These are phyloP conservation scores for Magallana nippona DNA, from an alignment of 2,888 invertebrate genomes.

Conservation along the genomic window DNA sequence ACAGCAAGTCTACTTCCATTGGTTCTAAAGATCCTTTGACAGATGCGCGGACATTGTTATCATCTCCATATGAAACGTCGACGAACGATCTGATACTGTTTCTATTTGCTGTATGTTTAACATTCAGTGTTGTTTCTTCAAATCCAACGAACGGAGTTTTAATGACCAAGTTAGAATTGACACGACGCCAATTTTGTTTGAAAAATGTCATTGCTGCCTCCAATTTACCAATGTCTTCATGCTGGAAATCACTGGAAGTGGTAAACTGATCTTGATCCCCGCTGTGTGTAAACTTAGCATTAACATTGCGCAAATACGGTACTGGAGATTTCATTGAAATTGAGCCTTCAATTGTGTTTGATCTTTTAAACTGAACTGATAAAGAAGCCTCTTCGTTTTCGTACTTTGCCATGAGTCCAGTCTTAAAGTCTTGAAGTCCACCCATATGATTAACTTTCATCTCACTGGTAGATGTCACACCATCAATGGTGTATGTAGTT, in stretches of 20 bases:
- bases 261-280: slow-evolving; percentile 40
- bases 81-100: too few species aligned
- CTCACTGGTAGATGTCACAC: slow-evolving; percentile 45
- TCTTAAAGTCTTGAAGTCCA: slow-evolving; percentile 39
- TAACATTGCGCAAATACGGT: too few species aligned
- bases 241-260: slow-evolving; percentile 32
- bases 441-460: slow-evolving; percentile 51
- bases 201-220: slow-evolving; percentile 35
- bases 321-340: slow-evolving; percentile 50
- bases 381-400: background rate
- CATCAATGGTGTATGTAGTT: slow-evolving; percentile 43
- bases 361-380: slow-evolving; percentile 21
- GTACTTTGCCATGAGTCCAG: slow-evolving; percentile 29
- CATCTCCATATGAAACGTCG: slow-evolving; percentile 20
- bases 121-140: too few species aligned
- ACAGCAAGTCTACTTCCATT: slow-evolving; percentile 28
- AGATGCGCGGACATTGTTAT: slow-evolving; percentile 25
- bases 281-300: too few species aligned
- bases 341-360: slow-evolving; percentile 46
- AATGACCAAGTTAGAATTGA: too few species aligned
- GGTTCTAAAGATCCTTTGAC: slow-evolving; percentile 26
- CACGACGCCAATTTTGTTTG: too few species aligned
- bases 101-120: too few species aligned
- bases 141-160: too few species aligned
- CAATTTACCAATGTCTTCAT: slow-evolving; percentile 32